Evolutionary conservation across 2,113 vertebrate genomes (phyloP).

Genomic region (Acrocephalus arundinaceus): DNA sequence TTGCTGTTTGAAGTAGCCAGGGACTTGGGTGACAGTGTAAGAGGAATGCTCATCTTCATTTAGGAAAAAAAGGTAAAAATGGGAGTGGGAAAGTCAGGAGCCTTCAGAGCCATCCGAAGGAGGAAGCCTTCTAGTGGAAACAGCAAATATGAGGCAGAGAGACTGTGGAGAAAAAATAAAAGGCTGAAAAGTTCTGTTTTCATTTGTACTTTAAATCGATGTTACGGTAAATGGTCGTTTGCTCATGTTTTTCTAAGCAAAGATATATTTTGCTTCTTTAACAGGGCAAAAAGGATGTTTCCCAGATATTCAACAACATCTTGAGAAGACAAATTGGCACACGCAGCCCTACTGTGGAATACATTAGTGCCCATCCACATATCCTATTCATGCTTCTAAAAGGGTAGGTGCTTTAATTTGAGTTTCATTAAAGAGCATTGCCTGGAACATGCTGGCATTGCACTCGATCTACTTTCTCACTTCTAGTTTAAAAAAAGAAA

Average conservation of each 20-base stretch:
- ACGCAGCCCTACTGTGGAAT: conserved; percentile 92
- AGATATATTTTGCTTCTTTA: conserved; percentile 34
- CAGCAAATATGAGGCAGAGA: not conserved
- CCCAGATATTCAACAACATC: conserved; percentile 99
- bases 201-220: not conserved
- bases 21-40: not conserved
- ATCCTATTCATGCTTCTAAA: conserved; percentile 93
- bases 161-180: not conserved
- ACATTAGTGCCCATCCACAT: conserved; percentile 92
- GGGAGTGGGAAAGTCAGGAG: not conserved
- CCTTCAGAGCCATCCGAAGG: fast-evolving
- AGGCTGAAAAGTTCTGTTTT: not conserved
- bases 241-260: not conserved
- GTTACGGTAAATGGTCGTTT: not conserved
- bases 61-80: not conserved
- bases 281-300: conserved; percentile 96
- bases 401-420: conserved; percentile 79
- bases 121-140: not conserved
- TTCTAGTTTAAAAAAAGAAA: not conserved
- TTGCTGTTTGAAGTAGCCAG: not conserved
- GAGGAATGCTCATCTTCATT: not conserved
- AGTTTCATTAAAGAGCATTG: conserved; percentile 2
- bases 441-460: not conserved
- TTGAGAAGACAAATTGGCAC: conserved; percentile 93
- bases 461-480: not conserved